A percentile compares a stretch with the other conserved stretches of the same genome.
phyloP scores from a whole-genome alignment of 2,797 vertebrate species.

The Odontamblyopus lacepedii region DNA sequence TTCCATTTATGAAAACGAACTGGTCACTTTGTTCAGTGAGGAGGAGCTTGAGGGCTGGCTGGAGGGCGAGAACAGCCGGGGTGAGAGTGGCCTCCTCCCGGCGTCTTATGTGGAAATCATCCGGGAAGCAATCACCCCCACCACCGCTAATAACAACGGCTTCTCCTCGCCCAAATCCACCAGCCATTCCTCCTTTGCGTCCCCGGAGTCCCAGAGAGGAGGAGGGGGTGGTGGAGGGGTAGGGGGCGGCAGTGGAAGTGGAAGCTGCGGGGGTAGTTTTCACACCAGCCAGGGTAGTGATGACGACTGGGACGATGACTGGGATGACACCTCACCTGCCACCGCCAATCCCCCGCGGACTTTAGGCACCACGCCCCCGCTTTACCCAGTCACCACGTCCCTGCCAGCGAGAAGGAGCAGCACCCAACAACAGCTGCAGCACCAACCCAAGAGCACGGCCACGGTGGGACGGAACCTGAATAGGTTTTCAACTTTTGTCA shows the following conservation, averaged over 20 bases:
- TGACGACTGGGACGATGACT: constrained; percentile 89
- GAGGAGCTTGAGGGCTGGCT: constrained; percentile 95
- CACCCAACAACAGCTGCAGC: constrained; percentile 58
- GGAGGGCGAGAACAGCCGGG: constrained; percentile 90
- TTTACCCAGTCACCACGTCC: constrained; percentile 69
- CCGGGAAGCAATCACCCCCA: constrained; percentile 58
- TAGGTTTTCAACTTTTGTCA: constrained; percentile 95
- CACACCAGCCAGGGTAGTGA: constrained; percentile 85
- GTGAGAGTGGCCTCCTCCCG: constrained; percentile 91
- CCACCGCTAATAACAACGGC: constrained; percentile 58
- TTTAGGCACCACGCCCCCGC: constrained; percentile 39
- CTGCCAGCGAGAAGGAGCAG: constrained; percentile 67
- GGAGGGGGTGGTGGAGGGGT: constrained; percentile 25
- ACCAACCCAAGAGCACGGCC: constrained; percentile 83
- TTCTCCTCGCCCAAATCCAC: constrained; percentile 57
- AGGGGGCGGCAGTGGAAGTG: constrained; percentile 35
- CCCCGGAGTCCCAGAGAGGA: constrained; percentile 39
- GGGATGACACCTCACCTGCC: constrained; percentile 84
- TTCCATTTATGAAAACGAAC: constrained; percentile 88
- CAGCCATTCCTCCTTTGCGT: constrained; percentile 30
- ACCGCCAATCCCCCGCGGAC: constrained; percentile 70
- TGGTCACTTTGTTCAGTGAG: constrained; percentile 89
- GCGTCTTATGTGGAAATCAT: constrained; percentile 93
- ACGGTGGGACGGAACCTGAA: constrained; percentile 93
- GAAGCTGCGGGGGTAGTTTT: constrained; percentile 65